Percentiles rank a stretch among this genome's conserved stretches.
Conservation (phyloP, 2,888 invertebrate species). For the Pycnomerus fuliginosus region DNA sequence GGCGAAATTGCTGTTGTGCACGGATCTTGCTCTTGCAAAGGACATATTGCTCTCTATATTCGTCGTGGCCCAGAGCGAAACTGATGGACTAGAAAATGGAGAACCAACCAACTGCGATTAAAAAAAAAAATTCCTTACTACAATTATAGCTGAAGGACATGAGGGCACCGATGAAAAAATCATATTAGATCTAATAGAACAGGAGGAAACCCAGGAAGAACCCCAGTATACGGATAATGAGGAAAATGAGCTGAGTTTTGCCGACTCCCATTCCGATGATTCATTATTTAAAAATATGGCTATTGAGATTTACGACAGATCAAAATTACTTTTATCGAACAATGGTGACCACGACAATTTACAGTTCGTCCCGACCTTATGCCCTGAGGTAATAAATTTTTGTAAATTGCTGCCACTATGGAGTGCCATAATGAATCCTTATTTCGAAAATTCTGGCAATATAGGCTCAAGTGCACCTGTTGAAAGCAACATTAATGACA, state of each 20-base stretch:
- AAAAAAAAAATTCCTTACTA: background rate
- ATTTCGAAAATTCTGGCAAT: background rate
- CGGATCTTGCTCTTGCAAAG: too few relatives aligned
- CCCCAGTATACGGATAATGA: background rate
- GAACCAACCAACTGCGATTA: background rate
- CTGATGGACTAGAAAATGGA: conserved; percentile 5
- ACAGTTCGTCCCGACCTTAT: background rate
- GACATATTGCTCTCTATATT: background rate
- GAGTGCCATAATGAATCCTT: background rate
- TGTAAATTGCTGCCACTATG: conserved; percentile 1
- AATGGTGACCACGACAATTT: background rate
- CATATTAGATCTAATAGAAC: background rate
- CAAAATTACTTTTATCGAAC: conserved; percentile 1
- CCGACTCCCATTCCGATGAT: background rate
- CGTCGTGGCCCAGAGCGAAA: background rate
- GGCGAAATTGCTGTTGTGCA: too few relatives aligned
- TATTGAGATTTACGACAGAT: background rate
- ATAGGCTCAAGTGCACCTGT: background rate
- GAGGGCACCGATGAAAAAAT: background rate
- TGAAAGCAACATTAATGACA: background rate
- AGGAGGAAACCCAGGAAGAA: background rate
- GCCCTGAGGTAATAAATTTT: conserved; percentile 1
- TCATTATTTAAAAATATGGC: conserved; percentile 1
- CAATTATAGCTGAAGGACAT: conserved; percentile 1
- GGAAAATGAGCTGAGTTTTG: too few relatives aligned